Base-by-base conservation (phyloP, 2,888 invertebrate genomes). In the Synanthedon myopaeformis region DNA sequence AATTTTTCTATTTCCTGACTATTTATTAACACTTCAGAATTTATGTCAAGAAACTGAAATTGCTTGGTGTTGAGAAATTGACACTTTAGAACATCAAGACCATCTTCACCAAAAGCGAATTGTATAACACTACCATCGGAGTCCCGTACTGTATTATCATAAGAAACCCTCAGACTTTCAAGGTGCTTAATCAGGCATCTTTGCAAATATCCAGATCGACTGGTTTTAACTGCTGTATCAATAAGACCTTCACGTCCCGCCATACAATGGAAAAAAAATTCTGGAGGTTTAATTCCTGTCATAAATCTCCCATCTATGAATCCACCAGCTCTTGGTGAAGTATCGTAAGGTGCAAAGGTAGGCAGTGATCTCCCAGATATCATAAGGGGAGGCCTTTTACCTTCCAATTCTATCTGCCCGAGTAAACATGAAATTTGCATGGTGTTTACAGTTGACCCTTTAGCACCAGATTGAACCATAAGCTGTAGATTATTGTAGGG, bases 261-360 rank as follows among this genome's bases (percentile, higher is more conserved):
- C 99, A 99, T 99, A 72, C 99, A 99, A 89, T 99, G 99, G 84
- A 98, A 99, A 86, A 98, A 99, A 76, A 98, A 98, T 72, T 99
- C 99, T 80, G 97, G 98, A 0, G 98, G 98, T 69, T 95, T 92
- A 64, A 99, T 96, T n/a, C 99, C 99, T 0, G 99, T 98, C 92
- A 99, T 92, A 74, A 99, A 99, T 10, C 99, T 91, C 0, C 97
- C 96, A 63, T 96, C 96, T 54, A 99, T 96, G 72, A 97, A 99
- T 1, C 99, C 99, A 8, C 99, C 98, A 0, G 98, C 96, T 70
- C 96, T 89, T 0, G 98, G 97, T 0, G 94, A 91, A 8, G 94
- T 91, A 67, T 98, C 97, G 66, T 94, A 97, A 0, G 94, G 90
- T 2, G 91, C 89, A 74, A 99, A 99, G 67, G 97, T 96, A 0